These are phyloP conservation scores for Cettia cetti DNA, from an alignment of 2,113 vertebrate genomes.

Conservation along the genomic window DNA sequence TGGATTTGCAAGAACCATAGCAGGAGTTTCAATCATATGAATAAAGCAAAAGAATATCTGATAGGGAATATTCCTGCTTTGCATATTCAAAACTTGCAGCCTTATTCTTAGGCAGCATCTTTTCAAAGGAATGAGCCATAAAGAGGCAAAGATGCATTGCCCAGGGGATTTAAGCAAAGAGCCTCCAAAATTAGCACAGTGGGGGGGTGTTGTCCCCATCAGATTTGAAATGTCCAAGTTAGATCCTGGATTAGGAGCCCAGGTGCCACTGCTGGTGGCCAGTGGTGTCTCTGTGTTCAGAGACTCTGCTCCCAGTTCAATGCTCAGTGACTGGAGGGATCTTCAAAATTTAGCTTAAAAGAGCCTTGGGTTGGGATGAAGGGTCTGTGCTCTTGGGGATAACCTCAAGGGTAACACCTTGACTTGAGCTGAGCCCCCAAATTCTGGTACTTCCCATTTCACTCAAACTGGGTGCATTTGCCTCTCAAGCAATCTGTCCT, in stretches of 20 bases:
- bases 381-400: neutral
- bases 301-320: neutral
- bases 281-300: neutral
- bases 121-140: conserved; percentile 16
- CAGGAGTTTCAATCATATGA: conserved; percentile 60
- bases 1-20: conserved; percentile 62
- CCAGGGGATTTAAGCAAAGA: conserved; percentile 40
- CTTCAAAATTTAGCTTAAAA: neutral
- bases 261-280: neutral
- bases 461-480: neutral
- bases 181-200: conserved; percentile 8
- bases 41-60: conserved; percentile 64
- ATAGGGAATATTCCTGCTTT: conserved; percentile 60
- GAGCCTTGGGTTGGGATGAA: neutral
- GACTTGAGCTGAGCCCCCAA: neutral
- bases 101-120: conserved; percentile 41
- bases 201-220: neutral
- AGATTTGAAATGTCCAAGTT: neutral
- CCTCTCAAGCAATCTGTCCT: neutral
- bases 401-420: accelerated
- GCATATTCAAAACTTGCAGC: conserved; percentile 65
- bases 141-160: conserved; percentile 18
- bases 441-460: neutral
- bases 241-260: neutral
- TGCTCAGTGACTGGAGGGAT: neutral